Conservation (phyloP, 2,888 invertebrate species). For the Tridacna gigas region DNA sequence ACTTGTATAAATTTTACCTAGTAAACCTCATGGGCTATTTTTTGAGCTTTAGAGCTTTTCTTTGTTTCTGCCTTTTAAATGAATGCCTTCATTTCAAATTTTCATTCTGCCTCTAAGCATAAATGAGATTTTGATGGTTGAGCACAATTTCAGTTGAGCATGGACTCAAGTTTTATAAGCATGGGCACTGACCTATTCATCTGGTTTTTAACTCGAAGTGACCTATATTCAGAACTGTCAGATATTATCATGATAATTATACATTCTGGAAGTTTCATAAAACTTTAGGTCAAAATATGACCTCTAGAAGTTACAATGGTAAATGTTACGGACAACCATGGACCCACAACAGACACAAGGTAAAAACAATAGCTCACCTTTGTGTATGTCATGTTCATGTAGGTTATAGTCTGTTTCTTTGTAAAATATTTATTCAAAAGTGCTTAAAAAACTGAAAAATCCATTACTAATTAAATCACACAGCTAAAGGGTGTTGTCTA, state of each 20-base stretch:
- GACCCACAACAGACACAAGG: too few relatives aligned
- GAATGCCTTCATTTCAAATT: too few relatives aligned
- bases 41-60: too few relatives aligned
- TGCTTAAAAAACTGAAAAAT: background rate
- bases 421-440: background rate
- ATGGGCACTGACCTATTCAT: too few relatives aligned
- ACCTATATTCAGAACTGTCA: background rate
- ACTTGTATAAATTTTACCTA: too few relatives aligned
- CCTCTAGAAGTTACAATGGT: background rate
- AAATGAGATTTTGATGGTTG: background rate
- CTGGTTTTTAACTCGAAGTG: background rate
- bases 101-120: too few relatives aligned
- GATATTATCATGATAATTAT: background rate
- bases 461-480: constrained; percentile 43
- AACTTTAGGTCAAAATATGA: background rate
- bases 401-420: background rate
- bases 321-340: too few relatives aligned
- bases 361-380: background rate
- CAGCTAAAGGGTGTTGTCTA: constrained; percentile 68
- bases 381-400: background rate
- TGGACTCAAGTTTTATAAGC: background rate
- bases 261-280: background rate
- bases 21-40: too few relatives aligned
- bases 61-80: too few relatives aligned
- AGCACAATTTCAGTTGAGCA: background rate